Evolutionary conservation across 1,140 invertebrate species (phyloP).

Genomic region (Aphidius ervi): DNA sequence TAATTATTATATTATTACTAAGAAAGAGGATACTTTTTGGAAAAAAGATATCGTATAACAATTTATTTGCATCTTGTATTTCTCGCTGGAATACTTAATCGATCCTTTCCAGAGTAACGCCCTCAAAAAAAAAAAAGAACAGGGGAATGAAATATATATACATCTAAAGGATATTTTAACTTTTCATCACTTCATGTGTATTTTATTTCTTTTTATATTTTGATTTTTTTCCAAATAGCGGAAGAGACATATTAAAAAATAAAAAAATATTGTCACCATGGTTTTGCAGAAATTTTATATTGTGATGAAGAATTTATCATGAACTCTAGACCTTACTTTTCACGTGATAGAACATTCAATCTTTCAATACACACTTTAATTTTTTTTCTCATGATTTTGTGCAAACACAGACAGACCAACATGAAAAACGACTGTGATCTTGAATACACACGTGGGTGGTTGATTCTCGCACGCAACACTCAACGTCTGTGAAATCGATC

Average conservation of each 20-base stretch:
- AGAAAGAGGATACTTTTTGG: background rate
- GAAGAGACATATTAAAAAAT: no score
- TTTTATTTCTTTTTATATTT: no score
- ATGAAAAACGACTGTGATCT: background rate
- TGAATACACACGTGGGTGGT: constrained; percentile 6
- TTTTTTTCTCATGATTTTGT: no score
- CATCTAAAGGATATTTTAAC: no score
- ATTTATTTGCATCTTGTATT: constrained; percentile 44
- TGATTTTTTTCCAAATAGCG: no score
- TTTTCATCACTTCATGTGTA: no score
- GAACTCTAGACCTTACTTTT: constrained; percentile 5
- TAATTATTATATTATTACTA: constrained; percentile 5
- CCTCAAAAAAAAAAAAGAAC: background rate
- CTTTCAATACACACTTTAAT: background rate
- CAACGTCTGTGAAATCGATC: constrained; percentile 10
- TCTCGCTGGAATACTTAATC: constrained; percentile 43
- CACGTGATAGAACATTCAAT: constrained; percentile 11
- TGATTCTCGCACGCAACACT: background rate
- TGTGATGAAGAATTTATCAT: no score
- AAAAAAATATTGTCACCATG: no score
- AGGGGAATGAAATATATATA: no score
- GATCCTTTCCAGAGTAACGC: constrained; percentile 30
- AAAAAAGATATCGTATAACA: constrained; percentile 40
- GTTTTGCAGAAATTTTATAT: no score
- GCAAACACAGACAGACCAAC: no score